Conservation (phyloP, 2,888 invertebrate species). For the Camptogramma bilineatum region DNA sequence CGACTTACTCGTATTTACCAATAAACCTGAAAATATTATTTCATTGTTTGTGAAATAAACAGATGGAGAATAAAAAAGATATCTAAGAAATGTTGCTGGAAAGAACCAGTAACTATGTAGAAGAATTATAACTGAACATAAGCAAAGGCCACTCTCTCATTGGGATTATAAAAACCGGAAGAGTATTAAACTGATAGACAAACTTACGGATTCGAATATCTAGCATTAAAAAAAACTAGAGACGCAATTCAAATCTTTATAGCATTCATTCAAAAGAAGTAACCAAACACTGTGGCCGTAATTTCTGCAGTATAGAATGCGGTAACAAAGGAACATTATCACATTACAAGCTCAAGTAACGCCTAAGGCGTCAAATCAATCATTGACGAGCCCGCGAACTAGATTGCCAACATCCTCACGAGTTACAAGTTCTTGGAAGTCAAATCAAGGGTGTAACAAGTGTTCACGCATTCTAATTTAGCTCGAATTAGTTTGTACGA, state of each 20-base stretch:
- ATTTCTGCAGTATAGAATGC: background rate
- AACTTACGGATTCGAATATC: too few relatives aligned
- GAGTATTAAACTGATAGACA: too few relatives aligned
- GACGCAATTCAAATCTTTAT: too few relatives aligned
- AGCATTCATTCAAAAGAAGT: too few relatives aligned
- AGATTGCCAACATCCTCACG: constrained; percentile 42
- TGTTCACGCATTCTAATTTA: constrained; percentile 21
- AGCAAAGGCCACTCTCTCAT: too few relatives aligned
- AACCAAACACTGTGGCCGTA: too few relatives aligned
- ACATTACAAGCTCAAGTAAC: constrained; percentile 2
- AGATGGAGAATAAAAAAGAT: background rate
- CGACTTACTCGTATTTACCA: background rate
- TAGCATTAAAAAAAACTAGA: too few relatives aligned
- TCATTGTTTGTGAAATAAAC: background rate
- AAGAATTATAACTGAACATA: too few relatives aligned
- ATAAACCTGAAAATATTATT: background rate
- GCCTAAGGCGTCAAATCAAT: constrained; percentile 51
- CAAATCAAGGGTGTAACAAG: constrained; percentile 19
- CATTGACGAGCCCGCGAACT: constrained; percentile 50
- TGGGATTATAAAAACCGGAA: too few relatives aligned
- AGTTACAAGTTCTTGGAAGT: constrained; percentile 32
- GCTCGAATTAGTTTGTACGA: constrained; percentile 9
- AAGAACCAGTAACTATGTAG: too few relatives aligned
- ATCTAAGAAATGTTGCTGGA: background rate
- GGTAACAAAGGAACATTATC: background rate